Conservation (phyloP, 2,888 invertebrate species). For the Drosophila tripunctata region DNA sequence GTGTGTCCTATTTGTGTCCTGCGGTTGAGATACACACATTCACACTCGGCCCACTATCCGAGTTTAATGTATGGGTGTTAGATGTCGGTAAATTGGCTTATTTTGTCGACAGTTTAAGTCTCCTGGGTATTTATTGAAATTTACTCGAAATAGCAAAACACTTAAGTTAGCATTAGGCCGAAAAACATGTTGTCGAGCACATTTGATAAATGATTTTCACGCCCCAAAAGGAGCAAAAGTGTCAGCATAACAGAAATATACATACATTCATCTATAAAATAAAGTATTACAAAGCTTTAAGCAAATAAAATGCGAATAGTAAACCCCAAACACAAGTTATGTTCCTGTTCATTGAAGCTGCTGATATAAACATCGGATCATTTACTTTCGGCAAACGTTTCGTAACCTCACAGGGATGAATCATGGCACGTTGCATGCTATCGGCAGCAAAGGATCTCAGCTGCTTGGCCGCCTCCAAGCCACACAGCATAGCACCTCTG, state of each 20-base stretch:
- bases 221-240: constrained; percentile 7
- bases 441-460: constrained; percentile 79
- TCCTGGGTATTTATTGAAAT: constrained; percentile 74
- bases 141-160: constrained; percentile 71
- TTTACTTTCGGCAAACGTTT: constrained; percentile 72
- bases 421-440: constrained; percentile 60
- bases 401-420: constrained; percentile 63
- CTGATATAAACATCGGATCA: constrained; percentile 75
- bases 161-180: constrained; percentile 64
- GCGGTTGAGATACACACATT: constrained; percentile 49
- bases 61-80: constrained; percentile 27
- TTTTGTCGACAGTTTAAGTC: constrained; percentile 77
- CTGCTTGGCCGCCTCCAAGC: constrained; percentile 83
- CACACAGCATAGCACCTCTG: constrained; percentile 85
- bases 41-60: not conserved
- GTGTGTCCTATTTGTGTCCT: constrained; percentile 52
- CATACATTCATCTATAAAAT: constrained; percentile 1
- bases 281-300: constrained; percentile 1
- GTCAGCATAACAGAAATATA: constrained; percentile 8
- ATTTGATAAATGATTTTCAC: constrained; percentile 26
- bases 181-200: constrained; percentile 24
- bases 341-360: too few species aligned
- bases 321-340: not conserved
- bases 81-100: constrained; percentile 69
- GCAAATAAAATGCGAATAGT: constrained; percentile 4